phyloP scores from a whole-genome alignment of 2,113 vertebrate genomes.

The Choloepus hoffmanni region DNA sequence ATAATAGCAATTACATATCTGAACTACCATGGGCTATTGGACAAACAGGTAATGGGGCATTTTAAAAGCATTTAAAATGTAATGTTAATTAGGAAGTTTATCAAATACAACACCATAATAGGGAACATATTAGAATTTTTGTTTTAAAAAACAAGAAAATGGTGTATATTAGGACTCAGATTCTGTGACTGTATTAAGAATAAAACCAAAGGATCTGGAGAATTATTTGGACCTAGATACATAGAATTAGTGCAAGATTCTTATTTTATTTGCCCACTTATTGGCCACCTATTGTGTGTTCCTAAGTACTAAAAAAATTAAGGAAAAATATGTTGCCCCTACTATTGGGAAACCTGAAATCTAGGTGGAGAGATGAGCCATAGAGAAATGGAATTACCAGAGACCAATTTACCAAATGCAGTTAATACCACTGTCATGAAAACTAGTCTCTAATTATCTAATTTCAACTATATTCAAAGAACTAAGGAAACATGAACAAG shows the following conservation, averaged over 20 bases:
- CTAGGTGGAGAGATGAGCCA: not conserved
- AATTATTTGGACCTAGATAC: not conserved
- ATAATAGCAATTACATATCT: conserved; percentile 81
- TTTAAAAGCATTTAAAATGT: conserved; percentile 77
- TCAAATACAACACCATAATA: conserved; percentile 68
- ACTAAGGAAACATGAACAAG: not conserved
- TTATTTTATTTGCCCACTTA: not conserved
- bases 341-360: conserved; percentile 5
- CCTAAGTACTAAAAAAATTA: not conserved
- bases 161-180: conserved; percentile 50
- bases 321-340: not conserved
- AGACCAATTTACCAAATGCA: not conserved
- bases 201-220: not conserved
- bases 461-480: not conserved
- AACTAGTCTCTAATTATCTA: not conserved
- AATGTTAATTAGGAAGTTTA: conserved; percentile 79
- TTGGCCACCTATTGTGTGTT: not conserved
- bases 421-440: not conserved
- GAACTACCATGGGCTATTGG: conserved; percentile 73
- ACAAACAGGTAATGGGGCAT: conserved; percentile 71
- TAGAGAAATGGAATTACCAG: conserved; percentile 34
- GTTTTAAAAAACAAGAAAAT: conserved; percentile 61
- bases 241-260: not conserved
- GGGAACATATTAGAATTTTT: conserved; percentile 68
- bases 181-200: conserved; percentile 34